Percentiles rank a stretch among this genome's conserved stretches.
Conservation (phyloP, 2,797 vertebrate species). For the Mallotus villosus region DNA sequence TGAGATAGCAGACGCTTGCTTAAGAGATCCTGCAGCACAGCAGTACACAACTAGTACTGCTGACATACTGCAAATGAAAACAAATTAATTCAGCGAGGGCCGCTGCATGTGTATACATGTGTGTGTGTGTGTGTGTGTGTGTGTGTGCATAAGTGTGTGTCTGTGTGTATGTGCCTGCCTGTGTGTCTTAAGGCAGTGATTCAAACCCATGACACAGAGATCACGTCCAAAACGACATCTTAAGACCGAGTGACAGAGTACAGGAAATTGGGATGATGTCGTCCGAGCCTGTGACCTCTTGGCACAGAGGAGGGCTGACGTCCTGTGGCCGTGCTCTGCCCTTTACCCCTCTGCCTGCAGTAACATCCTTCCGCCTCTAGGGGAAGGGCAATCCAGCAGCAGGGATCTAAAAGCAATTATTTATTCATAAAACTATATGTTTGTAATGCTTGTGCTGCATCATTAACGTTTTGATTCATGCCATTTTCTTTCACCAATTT, state of each 20-base stretch:
- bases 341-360: constrained; percentile 38
- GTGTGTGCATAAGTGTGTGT: constrained; percentile 28
- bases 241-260: constrained; percentile 62
- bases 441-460: too few species aligned
- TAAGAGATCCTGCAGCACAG: constrained; percentile 57
- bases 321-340: constrained; percentile 31
- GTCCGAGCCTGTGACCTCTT: constrained; percentile 63
- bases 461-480: not conserved
- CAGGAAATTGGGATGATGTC: constrained; percentile 70
- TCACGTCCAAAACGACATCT: constrained; percentile 59
- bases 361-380: constrained; percentile 52
- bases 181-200: constrained; percentile 14
- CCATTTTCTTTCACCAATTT: not conserved
- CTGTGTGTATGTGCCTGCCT: not conserved
- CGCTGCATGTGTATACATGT: constrained; percentile 25
- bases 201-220: constrained; percentile 65
- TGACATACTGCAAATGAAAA: constrained; percentile 76
- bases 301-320: constrained; percentile 44
- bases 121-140: constrained; percentile 21
- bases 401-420: too few species aligned
- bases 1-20: constrained; percentile 56
- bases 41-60: constrained; percentile 61
- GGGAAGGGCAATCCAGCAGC: constrained; percentile 16
- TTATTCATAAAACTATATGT: too few species aligned
- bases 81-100: constrained; percentile 73